A percentile compares a stretch with the other conserved stretches of the same genome.
Conservation (phyloP, 53 echinoderm and acorn worm species). For the Holothuria scabra region DNA sequence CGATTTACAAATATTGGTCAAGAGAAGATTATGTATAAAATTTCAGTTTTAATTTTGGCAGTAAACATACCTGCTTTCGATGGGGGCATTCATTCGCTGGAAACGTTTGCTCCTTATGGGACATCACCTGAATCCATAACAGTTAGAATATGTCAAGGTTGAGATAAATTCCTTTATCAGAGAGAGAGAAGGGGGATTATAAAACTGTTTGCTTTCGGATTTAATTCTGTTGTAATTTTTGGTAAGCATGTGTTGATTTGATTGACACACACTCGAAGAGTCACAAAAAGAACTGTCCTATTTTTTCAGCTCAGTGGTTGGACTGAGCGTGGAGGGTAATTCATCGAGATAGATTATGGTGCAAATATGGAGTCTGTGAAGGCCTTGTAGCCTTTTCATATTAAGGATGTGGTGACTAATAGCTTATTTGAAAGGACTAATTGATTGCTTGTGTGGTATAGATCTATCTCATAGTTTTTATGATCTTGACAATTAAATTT, state of each 20-base stretch:
- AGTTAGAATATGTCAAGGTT: conserved; percentile 28
- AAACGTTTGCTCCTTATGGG: conserved; percentile 14
- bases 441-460: no score
- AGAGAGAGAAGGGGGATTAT: background rate
- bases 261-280: conserved; percentile 14
- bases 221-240: conserved; percentile 10
- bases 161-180: background rate
- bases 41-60: conserved; percentile 42
- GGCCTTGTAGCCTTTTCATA: no score
- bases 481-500: no score
- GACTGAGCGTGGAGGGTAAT: no score
- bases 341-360: no score
- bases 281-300: background rate
- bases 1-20: conserved; percentile 42
- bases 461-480: no score
- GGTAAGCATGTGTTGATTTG: conserved; percentile 26
- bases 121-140: conserved; percentile 5
- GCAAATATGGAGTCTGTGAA: no score
- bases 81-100: conserved; percentile 6
- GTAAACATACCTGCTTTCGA: conserved; percentile 9
- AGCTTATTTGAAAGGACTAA: no score
- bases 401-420: no score
- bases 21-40: conserved; percentile 41
- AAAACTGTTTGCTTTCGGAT: background rate
- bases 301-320: no score